A percentile compares a stretch with the other conserved stretches of the same genome.
phyloP scores from a whole-genome alignment of 2,797 vertebrate species.

The Ctenopoma multispine region DNA sequence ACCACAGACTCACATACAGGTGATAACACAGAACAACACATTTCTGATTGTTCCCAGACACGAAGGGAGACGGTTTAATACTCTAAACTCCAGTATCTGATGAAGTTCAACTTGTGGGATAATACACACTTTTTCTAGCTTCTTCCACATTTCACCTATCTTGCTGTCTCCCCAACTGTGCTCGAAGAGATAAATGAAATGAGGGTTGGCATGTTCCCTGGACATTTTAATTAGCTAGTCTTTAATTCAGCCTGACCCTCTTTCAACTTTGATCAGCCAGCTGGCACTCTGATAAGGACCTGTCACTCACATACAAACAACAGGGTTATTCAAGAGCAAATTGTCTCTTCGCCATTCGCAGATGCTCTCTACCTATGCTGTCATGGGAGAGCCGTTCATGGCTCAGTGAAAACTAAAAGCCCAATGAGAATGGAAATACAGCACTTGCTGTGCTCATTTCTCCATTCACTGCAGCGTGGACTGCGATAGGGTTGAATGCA shows the following conservation, averaged over 20 bases:
- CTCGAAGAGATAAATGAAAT: constrained; percentile 74
- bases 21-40: constrained; percentile 20
- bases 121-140: constrained; percentile 15
- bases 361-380: constrained; percentile 55
- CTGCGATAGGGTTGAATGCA: constrained; percentile 44
- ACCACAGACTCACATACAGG: constrained; percentile 1
- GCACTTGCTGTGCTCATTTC: constrained; percentile 49
- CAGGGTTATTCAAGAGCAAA: constrained; percentile 65
- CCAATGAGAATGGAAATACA: constrained; percentile 55
- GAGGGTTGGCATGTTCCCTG: constrained; percentile 71
- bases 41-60: constrained; percentile 28
- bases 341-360: constrained; percentile 53
- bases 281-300: constrained; percentile 78
- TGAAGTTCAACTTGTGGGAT: constrained; percentile 37
- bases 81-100: constrained; percentile 46
- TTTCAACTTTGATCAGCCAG: constrained; percentile 82
- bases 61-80: constrained; percentile 26
- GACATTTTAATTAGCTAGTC: constrained; percentile 86
- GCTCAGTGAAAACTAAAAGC: constrained; percentile 68
- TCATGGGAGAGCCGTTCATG: constrained; percentile 57
- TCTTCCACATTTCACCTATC: constrained; percentile 43
- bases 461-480: constrained; percentile 33
- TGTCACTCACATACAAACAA: constrained; percentile 75
- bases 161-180: constrained; percentile 40
- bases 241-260: constrained; percentile 86